Evolutionary conservation across 2,797 vertebrate genomes (phyloP).

Genomic region (Poliocrania exsul): DNA sequence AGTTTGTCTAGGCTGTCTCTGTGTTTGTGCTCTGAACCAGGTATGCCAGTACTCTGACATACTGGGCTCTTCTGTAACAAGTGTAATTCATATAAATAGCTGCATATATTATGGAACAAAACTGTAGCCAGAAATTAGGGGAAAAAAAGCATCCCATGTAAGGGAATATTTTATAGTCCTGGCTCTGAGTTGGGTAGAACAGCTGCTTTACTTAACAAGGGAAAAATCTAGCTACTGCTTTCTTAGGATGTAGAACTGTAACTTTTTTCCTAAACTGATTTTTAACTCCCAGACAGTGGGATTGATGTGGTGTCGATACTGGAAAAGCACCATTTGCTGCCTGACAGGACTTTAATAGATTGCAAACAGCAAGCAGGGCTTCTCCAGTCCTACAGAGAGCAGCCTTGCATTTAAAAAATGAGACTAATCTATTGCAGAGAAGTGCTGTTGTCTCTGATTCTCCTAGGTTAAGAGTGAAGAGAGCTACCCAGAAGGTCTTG

Average conservation of each 20-base stretch:
- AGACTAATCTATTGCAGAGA: background rate
- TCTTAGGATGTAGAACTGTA: background rate
- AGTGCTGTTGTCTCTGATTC: background rate
- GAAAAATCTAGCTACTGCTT: background rate
- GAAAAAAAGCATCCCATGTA: background rate
- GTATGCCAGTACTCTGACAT: background rate
- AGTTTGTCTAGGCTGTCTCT: background rate
- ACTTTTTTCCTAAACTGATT: background rate
- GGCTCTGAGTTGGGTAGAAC: background rate
- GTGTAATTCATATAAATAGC: background rate
- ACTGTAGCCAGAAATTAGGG: background rate
- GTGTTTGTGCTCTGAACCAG: background rate
- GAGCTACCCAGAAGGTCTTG: background rate
- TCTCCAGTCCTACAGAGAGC: constrained; percentile 31
- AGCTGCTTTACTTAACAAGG: background rate
- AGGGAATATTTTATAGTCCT: background rate
- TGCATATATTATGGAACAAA: background rate
- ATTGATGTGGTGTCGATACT: background rate
- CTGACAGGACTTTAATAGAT: background rate
- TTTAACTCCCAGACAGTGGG: background rate
- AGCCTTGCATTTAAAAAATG: background rate
- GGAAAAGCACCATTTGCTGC: background rate
- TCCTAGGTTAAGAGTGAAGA: background rate
- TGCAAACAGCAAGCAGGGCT: background rate
- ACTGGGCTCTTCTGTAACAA: background rate